Conservation (phyloP, 2,888 invertebrate species). For the Ophion obscuratus region DNA sequence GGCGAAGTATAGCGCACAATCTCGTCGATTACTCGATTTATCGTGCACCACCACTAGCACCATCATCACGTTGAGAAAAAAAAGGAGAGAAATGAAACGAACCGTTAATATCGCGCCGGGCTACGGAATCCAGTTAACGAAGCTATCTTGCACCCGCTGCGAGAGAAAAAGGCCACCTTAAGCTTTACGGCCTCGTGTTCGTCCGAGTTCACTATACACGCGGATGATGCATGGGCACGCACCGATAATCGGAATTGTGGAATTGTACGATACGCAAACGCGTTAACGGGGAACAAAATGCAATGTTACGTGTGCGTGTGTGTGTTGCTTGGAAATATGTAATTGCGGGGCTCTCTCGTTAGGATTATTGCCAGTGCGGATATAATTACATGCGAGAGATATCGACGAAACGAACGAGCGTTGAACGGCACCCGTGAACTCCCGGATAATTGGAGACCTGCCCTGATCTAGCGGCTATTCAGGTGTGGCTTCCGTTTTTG, state of each 20-base stretch:
- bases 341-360: slow-evolving; percentile 42
- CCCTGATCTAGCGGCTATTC: not conserved
- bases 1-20: slow-evolving; percentile 41
- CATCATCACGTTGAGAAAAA: not conserved
- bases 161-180: slow-evolving; percentile 44
- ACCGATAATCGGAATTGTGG: slow-evolving; percentile 59
- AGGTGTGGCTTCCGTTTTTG: not conserved
- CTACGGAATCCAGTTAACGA: slow-evolving; percentile 62
- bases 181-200: not conserved
- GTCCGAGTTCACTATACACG: not conserved
- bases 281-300: slow-evolving; percentile 39
- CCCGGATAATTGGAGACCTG: slow-evolving; percentile 54
- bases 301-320: slow-evolving; percentile 8
- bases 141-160: slow-evolving; percentile 55
- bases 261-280: slow-evolving; percentile 32
- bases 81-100: slow-evolving; percentile 22
- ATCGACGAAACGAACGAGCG: slow-evolving; percentile 58
- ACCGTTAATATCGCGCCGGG: slow-evolving; percentile 55
- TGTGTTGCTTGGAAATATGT: slow-evolving; percentile 5
- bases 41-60: slow-evolving; percentile 25
- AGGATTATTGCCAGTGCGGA: slow-evolving; percentile 18
- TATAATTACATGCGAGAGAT: slow-evolving; percentile 47
- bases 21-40: slow-evolving; percentile 65
- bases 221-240: not conserved
- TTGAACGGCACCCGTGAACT: slow-evolving; percentile 23